Conservation (phyloP, 2,888 invertebrate genomes). For the Tipula lateralis region DNA sequence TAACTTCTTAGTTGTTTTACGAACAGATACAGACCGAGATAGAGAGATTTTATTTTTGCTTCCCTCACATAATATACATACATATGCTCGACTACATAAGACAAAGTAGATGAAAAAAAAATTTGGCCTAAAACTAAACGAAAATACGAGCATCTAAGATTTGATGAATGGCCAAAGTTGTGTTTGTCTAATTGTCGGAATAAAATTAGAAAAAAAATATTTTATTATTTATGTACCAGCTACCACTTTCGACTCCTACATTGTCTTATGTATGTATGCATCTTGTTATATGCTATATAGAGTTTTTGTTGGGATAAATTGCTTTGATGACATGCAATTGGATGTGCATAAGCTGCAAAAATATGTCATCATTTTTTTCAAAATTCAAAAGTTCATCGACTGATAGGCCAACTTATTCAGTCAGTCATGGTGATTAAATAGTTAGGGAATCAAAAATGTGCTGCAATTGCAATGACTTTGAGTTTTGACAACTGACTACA, state of each 20-base stretch:
- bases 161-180: slow-evolving; percentile 35
- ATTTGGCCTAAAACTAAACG: slow-evolving; percentile 26
- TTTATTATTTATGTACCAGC: slow-evolving; percentile 12
- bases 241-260: neutral
- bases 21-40: neutral
- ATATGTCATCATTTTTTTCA: too few relatives aligned
- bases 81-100: neutral
- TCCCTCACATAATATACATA: too few relatives aligned
- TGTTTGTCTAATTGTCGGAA: slow-evolving; percentile 34
- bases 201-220: slow-evolving; percentile 29
- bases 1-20: neutral
- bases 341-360: neutral
- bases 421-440: too few relatives aligned
- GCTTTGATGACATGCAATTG: neutral
- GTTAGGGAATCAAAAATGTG: too few relatives aligned
- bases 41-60: neutral
- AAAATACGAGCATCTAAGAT: neutral
- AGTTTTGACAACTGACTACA: too few relatives aligned
- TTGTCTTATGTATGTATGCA: neutral
- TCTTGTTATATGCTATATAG: too few relatives aligned
- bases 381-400: too few relatives aligned
- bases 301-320: neutral
- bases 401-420: too few relatives aligned
- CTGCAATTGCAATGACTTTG: too few relatives aligned
- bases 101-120: neutral